These are phyloP conservation scores for Eupelmus urozonus DNA, from an alignment of 2,888 invertebrate genomes.

Conservation along the genomic window DNA sequence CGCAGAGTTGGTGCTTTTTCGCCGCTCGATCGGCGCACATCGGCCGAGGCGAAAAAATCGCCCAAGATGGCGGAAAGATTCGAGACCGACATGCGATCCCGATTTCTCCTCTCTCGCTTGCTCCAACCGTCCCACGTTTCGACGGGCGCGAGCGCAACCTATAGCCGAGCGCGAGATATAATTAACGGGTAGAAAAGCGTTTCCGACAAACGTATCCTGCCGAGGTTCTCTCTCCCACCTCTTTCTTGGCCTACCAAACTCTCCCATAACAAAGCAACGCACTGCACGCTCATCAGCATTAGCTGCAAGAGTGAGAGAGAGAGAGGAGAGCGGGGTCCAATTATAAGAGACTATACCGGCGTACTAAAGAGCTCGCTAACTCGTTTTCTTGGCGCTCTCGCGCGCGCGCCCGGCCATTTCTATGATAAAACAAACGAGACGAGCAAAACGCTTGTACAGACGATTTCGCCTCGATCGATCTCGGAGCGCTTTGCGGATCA, in stretches of 20 bases:
- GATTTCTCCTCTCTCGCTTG: conserved; percentile 69
- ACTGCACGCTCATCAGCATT: no score
- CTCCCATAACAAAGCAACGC: neutral
- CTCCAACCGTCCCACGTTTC: conserved; percentile 53
- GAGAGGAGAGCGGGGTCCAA: no score
- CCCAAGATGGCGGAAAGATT: conserved; percentile 77
- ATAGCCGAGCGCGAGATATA: conserved; percentile 57
- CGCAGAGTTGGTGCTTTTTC: conserved; percentile 74
- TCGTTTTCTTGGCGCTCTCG: no score
- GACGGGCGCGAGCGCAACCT: conserved; percentile 46
- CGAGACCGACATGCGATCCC: conserved; percentile 76
- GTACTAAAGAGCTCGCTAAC: no score
- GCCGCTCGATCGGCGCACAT: conserved; percentile 67
- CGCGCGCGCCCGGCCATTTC: no score
- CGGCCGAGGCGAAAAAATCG: conserved; percentile 68
- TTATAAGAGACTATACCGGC: no score
- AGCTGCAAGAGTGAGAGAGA: no score
- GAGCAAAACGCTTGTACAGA: no score
- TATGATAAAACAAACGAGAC: no score
- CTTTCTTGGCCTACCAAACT: conserved; percentile 1
- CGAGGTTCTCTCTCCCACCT: conserved; percentile 21
- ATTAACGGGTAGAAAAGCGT: conserved; percentile 59
- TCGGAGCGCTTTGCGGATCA: no score
- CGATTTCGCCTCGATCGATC: no score
- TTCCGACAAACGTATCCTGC: conserved; percentile 60